Evolutionary conservation across 2,113 vertebrate species (phyloP).

Genomic region (Micromys minutus): DNA sequence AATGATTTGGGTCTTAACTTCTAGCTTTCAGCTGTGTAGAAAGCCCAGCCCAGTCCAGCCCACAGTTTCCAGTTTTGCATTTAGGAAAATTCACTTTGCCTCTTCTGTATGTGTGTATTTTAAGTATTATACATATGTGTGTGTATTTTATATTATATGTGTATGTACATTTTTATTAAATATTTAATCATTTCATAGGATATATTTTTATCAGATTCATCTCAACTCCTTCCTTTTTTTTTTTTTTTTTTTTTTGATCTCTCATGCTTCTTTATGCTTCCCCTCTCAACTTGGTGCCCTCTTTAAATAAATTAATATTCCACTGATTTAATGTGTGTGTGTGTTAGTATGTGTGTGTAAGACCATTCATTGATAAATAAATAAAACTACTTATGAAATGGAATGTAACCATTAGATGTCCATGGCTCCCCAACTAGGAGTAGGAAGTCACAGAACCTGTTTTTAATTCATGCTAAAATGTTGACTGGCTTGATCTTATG

Average conservation of each 20-base stretch:
- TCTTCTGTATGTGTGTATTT: background rate
- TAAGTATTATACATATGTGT: too few species aligned
- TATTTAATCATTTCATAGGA: background rate
- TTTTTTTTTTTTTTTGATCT: background rate
- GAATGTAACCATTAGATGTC: background rate
- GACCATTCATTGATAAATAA: background rate
- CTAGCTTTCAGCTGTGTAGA: background rate
- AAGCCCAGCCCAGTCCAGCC: accelerated
- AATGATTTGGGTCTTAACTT: background rate
- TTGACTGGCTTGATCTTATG: background rate
- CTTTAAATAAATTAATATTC: background rate
- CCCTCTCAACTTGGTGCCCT: background rate
- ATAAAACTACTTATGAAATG: background rate
- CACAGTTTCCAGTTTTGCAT: background rate
- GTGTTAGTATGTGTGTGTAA: too few species aligned
- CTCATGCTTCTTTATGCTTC: too few species aligned
- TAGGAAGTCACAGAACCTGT: background rate
- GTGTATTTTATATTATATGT: background rate
- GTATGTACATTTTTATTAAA: background rate
- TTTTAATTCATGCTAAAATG: background rate
- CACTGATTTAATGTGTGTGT: background rate
- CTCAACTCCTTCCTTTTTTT: background rate
- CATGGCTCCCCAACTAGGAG: background rate
- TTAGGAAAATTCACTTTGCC: accelerated
- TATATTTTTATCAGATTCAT: background rate